Percentiles rank a stretch among this genome's conserved stretches.
Evolutionary conservation across 1,140 invertebrate genomes (phyloP).

Genomic region (Harlomillsia oculata): DNA sequence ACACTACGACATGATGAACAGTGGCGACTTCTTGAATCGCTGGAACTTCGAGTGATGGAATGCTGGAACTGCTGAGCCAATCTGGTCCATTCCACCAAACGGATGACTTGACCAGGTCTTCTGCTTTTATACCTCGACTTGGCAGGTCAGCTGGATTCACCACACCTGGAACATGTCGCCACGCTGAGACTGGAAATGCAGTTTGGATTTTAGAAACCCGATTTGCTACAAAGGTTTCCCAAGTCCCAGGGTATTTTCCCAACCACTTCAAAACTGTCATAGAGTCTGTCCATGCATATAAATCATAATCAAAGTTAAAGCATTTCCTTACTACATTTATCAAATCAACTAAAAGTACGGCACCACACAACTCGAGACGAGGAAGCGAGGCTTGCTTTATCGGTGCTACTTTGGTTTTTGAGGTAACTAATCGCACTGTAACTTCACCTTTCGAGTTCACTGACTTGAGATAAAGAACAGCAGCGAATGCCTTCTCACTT

Average conservation of each 20-base stretch:
- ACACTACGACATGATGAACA: neutral
- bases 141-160: conserved; percentile 8
- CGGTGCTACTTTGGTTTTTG: conserved; percentile 26
- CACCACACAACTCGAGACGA: conserved; percentile 22
- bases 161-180: conserved; percentile 1
- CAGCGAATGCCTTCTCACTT: too few relatives aligned
- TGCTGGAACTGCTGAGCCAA: neutral
- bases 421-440: conserved; percentile 2
- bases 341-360: conserved; percentile 10
- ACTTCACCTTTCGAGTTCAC: too few relatives aligned
- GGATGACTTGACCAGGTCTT: neutral
- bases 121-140: neutral
- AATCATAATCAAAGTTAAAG: neutral
- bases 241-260: conserved; percentile 26
- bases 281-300: conserved; percentile 38
- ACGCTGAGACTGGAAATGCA: neutral
- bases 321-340: neutral
- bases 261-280: conserved; percentile 40
- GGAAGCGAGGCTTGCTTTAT: conserved; percentile 22
- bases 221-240: conserved; percentile 41
- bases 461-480: too few relatives aligned
- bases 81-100: conserved; percentile 12
- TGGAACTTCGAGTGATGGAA: neutral
- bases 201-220: conserved; percentile 38
- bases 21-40: neutral